A percentile compares a stretch with the other conserved stretches of the same genome.
These are phyloP conservation scores for Escarpia spicata DNA, from an alignment of 2,888 invertebrate genomes.

Conservation along the genomic window DNA sequence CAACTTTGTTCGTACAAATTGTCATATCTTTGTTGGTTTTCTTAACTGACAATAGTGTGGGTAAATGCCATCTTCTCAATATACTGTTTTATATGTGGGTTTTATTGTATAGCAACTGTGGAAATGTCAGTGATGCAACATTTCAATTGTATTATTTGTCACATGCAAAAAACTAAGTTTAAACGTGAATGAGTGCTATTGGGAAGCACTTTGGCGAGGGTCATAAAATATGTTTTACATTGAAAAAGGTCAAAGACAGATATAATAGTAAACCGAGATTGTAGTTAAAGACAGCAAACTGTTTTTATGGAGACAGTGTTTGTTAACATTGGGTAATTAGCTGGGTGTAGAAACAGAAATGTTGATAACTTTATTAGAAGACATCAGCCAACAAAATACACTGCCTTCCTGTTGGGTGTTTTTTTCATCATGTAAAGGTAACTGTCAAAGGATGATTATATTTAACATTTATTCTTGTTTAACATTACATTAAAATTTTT, in stretches of 20 bases:
- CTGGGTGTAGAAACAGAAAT: not conserved
- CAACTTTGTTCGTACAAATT: not conserved
- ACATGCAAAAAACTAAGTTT: not conserved
- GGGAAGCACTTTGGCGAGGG: not conserved
- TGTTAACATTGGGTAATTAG: not conserved
- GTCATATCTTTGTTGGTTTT: no score
- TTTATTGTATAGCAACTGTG: not conserved
- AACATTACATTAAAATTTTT: not conserved
- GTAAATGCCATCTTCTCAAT: not conserved
- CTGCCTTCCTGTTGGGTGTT: not conserved
- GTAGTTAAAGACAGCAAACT: not conserved
- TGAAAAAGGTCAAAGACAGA: not conserved
- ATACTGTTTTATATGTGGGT: not conserved
- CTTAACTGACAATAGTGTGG: not conserved
- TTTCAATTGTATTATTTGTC: not conserved
- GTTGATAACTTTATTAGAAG: not conserved
- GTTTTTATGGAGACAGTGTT: not conserved
- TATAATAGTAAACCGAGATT: not conserved
- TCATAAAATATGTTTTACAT: not conserved
- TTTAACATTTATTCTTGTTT: not conserved
- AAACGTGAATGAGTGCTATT: not conserved
- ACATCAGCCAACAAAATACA: not conserved
- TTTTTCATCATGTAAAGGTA: not conserved
- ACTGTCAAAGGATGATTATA: not conserved
- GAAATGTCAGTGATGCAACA: not conserved